Conservation (phyloP, 2,888 invertebrate genomes). For the Phyllotreta cruciferae region DNA sequence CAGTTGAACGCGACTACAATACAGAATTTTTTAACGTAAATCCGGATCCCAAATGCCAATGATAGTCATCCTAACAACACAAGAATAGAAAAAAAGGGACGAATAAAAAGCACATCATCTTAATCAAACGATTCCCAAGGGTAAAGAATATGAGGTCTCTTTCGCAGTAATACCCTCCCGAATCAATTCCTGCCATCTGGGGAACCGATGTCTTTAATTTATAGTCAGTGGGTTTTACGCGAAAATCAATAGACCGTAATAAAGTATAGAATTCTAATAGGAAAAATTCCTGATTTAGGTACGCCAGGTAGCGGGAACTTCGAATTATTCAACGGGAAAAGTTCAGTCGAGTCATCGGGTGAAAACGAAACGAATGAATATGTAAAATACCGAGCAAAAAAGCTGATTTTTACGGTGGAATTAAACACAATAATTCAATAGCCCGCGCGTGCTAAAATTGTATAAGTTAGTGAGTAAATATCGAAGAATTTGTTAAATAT, state of each 20-base stretch:
- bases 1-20: neutral
- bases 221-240: slow-evolving; percentile 21
- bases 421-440: no score
- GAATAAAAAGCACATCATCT: slow-evolving; percentile 31
- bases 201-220: slow-evolving; percentile 20
- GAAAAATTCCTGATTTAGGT: slow-evolving; percentile 9
- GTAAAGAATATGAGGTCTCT: slow-evolving; percentile 30
- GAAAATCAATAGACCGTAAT: slow-evolving; percentile 17
- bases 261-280: slow-evolving; percentile 23
- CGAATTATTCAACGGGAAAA: neutral
- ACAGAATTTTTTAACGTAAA: slow-evolving; percentile 3
- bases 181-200: slow-evolving; percentile 31
- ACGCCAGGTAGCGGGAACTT: neutral
- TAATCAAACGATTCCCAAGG: slow-evolving; percentile 30
- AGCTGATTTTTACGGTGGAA: no score
- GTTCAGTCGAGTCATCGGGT: no score
- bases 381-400: no score
- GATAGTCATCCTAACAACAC: slow-evolving; percentile 19
- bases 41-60: slow-evolving; percentile 1
- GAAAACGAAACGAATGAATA: no score
- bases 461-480: no score
- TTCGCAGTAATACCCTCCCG: slow-evolving; percentile 25
- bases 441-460: no score
- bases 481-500: no score
- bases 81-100: slow-evolving; percentile 23